phyloP scores from a whole-genome alignment of 2,113 vertebrate species.

The Motacilla alba region DNA sequence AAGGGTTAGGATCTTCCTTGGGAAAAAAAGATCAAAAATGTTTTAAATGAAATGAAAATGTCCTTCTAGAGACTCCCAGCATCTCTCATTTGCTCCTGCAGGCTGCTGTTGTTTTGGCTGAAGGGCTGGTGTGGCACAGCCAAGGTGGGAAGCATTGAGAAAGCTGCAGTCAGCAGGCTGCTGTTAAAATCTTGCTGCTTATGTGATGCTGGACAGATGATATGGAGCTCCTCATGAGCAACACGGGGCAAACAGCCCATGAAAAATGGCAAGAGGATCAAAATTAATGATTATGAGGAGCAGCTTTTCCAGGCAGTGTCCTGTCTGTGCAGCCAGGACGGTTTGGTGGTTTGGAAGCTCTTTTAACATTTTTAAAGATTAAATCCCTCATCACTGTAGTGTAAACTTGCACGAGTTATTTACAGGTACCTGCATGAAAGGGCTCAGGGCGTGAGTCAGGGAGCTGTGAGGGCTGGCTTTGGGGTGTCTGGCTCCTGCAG shows the following conservation, averaged over 20 bases:
- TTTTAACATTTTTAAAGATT: constrained; percentile 10
- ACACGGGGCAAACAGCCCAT: accelerated
- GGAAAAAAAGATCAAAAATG: background rate
- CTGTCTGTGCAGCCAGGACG: background rate
- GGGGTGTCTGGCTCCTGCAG: background rate
- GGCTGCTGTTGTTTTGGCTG: background rate
- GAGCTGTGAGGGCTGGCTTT: background rate
- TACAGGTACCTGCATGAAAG: constrained; percentile 18
- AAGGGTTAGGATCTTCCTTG: background rate
- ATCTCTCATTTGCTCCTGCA: background rate
- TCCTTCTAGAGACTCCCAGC: background rate
- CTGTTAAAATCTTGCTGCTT: background rate
- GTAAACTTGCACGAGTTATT: constrained; percentile 36
- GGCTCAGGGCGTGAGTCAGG: background rate
- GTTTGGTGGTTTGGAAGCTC: background rate
- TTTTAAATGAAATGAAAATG: background rate
- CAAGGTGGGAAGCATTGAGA: background rate
- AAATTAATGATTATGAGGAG: background rate
- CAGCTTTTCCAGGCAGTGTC: background rate
- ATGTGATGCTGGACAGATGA: background rate
- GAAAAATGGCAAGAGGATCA: background rate
- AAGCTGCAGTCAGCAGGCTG: background rate
- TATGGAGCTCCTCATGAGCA: background rate
- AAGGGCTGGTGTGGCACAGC: background rate
- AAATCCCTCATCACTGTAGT: background rate